Evolutionary conservation across 2,888 invertebrate genomes (phyloP).

Genomic region (Diarsia brunnea): DNA sequence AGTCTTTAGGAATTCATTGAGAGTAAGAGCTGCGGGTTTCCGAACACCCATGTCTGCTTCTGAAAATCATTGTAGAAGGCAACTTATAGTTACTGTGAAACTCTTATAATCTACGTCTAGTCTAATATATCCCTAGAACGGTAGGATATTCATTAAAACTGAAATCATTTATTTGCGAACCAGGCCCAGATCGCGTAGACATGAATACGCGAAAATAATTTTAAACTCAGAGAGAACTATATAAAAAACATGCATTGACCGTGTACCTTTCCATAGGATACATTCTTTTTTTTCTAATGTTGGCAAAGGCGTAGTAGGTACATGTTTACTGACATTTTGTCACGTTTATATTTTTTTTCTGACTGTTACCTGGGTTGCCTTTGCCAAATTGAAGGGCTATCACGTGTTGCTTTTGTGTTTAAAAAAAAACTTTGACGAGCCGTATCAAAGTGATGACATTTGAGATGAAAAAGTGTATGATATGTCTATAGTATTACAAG

Average conservation of each 20-base stretch:
- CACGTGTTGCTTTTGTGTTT: conserved; percentile 76
- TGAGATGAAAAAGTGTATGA: conserved; percentile 76
- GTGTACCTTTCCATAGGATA: conserved; percentile 47
- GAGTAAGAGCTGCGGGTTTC: not conserved
- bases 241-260: conserved; percentile 63
- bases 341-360: conserved; percentile 85
- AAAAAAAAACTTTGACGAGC: conserved; percentile 80
- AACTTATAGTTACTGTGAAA: not conserved
- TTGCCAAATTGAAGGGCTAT: conserved; percentile 85
- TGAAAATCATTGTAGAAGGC: not conserved
- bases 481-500: conserved; percentile 62
- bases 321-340: conserved; percentile 90
- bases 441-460: conserved; percentile 85
- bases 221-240: conserved; percentile 8
- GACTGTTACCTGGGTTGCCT: conserved; percentile 84
- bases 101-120: not conserved
- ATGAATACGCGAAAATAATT: conserved; percentile 35
- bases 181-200: not conserved
- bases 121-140: not conserved
- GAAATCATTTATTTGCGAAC: not conserved
- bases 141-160: not conserved
- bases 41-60: conserved; percentile 7
- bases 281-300: conserved; percentile 69
- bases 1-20: not conserved
- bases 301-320: conserved; percentile 84